A percentile compares a stretch with the other conserved stretches of the same genome.
Evolutionary conservation across 2,888 invertebrate genomes (phyloP).

Genomic region (Acronicta psi): DNA sequence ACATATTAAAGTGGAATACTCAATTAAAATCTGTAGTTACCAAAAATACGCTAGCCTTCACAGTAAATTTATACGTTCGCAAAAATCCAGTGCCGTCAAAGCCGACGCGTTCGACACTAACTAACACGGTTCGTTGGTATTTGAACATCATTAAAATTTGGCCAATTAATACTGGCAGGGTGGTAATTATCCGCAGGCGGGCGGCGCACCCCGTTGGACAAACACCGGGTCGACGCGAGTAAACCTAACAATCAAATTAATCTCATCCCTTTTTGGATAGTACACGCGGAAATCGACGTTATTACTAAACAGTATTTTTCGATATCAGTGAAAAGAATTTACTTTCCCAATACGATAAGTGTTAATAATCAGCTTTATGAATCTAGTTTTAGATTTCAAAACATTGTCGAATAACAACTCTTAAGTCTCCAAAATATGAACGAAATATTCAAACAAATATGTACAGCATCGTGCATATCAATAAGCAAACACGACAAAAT

Average conservation of each 20-base stretch:
- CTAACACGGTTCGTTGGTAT: slow-evolving; percentile 60
- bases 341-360: too few relatives aligned
- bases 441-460: slow-evolving; percentile 4
- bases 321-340: too few relatives aligned
- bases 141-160: slow-evolving; percentile 80
- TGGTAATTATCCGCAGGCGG: slow-evolving; percentile 67
- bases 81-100: slow-evolving; percentile 27
- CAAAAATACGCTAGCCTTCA: background rate
- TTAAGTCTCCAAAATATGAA: background rate
- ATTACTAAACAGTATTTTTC: background rate
- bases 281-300: slow-evolving; percentile 24
- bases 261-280: slow-evolving; percentile 54
- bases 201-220: slow-evolving; percentile 49
- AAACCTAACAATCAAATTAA: slow-evolving; percentile 69
- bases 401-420: background rate
- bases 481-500: slow-evolving; percentile 32
- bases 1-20: background rate
- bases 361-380: too few relatives aligned
- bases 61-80: background rate
- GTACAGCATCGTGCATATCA: slow-evolving; percentile 24
- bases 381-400: background rate
- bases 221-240: slow-evolving; percentile 53
- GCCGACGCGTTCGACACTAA: slow-evolving; percentile 35
- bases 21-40: background rate
- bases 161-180: slow-evolving; percentile 74